These are phyloP conservation scores for Drosophila testacea DNA, from an alignment of 2,888 invertebrate genomes.

Conservation along the genomic window DNA sequence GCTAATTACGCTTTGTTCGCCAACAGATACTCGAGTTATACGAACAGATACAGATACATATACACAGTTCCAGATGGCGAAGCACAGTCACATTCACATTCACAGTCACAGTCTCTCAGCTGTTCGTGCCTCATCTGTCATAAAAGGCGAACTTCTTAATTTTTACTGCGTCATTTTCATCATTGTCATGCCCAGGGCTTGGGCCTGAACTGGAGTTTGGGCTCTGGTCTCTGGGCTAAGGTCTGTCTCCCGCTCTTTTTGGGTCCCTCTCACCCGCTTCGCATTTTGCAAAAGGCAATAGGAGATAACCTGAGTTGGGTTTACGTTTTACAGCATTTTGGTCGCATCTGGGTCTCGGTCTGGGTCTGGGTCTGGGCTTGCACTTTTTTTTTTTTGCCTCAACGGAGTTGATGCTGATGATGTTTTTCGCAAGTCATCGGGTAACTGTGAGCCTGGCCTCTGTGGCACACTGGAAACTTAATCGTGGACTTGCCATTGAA, in stretches of 20 bases:
- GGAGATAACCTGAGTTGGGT: constrained; percentile 40
- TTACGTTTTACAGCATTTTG: constrained; percentile 64
- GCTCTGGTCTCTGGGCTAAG: constrained; percentile 10
- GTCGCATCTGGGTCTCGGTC: constrained; percentile 47
- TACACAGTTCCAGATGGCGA: constrained; percentile 28
- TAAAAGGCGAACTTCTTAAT: constrained; percentile 83
- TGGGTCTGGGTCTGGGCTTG: constrained; percentile 60
- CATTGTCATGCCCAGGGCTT: constrained; percentile 70
- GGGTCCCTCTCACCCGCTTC: constrained; percentile 5
- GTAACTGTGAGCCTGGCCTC: constrained; percentile 77
- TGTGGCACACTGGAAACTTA: constrained; percentile 72
- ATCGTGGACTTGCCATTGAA: constrained; percentile 83
- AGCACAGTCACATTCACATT: constrained; percentile 24
- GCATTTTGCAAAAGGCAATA: constrained; percentile 60
- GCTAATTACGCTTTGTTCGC: constrained; percentile 78
- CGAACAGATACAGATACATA: constrained; percentile 9
- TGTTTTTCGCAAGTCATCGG: constrained; percentile 83
- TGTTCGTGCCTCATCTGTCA: constrained; percentile 83
- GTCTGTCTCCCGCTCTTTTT: constrained; percentile 25
- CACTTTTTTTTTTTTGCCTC: constrained; percentile 56
- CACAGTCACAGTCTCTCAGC: constrained; percentile 53
- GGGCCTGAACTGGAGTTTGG: constrained; percentile 37
- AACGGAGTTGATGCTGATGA: constrained; percentile 59
- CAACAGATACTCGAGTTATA: constrained; percentile 34
- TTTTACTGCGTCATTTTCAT: constrained; percentile 83